Evolutionary conservation across 1,140 invertebrate genomes (phyloP).

Genomic region (Triops longicaudatus): DNA sequence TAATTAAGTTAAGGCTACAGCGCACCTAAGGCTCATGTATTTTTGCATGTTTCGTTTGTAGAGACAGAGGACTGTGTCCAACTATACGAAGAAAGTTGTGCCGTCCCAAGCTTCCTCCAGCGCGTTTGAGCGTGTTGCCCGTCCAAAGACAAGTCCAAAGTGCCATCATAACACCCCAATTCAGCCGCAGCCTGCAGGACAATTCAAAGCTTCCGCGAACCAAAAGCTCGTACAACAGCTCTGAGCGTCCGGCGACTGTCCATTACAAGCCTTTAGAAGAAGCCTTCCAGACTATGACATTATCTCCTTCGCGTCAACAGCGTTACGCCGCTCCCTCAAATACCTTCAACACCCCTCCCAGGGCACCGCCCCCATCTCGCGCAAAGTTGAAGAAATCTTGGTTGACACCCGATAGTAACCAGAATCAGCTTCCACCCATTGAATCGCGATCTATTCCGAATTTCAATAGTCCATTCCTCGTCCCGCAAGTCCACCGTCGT

Average conservation of each 20-base stretch:
- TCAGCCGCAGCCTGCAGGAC: not conserved
- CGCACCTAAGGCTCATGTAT: too few relatives aligned
- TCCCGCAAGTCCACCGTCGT: not conserved
- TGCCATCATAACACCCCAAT: not conserved
- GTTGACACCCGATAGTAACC: not conserved
- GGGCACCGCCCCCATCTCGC: not conserved
- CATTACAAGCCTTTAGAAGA: constrained; percentile 8
- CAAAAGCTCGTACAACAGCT: not conserved
- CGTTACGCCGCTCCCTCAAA: not conserved
- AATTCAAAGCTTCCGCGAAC: not conserved
- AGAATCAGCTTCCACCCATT: not conserved
- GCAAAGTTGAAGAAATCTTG: not conserved
- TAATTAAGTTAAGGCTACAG: too few relatives aligned
- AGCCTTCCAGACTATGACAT: not conserved
- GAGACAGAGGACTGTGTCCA: not conserved
- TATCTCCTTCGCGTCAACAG: not conserved
- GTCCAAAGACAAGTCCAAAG: not conserved
- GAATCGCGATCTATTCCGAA: not conserved
- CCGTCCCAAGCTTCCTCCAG: not conserved
- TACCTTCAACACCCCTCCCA: not conserved
- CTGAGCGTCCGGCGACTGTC: not conserved
- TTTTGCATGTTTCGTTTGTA: too few relatives aligned
- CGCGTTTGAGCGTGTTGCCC: not conserved
- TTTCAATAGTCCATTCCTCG: not conserved
- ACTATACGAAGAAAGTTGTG: not conserved